Percentiles rank a stretch among this genome's conserved stretches.
Conservation (phyloP, 2,113 vertebrate genomes). For the Asarcornis scutulata region DNA sequence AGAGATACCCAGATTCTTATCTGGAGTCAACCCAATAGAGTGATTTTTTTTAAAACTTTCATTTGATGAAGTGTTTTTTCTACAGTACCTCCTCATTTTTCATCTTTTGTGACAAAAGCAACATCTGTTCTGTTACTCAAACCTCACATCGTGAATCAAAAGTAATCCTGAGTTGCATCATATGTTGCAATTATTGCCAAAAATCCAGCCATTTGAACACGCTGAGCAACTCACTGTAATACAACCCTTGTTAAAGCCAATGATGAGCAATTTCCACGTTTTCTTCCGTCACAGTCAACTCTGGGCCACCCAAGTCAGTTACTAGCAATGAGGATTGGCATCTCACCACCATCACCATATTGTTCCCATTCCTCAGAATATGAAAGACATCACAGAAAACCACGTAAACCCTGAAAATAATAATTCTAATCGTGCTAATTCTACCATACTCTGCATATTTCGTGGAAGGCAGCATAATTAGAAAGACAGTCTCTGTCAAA, state of each 20-base stretch:
- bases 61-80: not conserved
- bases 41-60: not conserved
- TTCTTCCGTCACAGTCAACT: not conserved
- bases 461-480: not conserved
- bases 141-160: not conserved
- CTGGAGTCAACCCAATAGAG: not conserved
- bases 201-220: not conserved
- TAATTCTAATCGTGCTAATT: not conserved
- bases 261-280: not conserved
- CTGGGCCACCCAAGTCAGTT: not conserved
- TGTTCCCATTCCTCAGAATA: not conserved
- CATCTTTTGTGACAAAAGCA: not conserved
- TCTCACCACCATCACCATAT: not conserved
- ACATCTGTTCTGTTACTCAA: not conserved
- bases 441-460: not conserved
- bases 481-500: not conserved
- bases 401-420: not conserved
- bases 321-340: not conserved
- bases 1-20: not conserved
- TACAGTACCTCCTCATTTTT: rapidly evolving
- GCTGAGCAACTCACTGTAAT: not conserved
- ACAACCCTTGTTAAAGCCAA: not conserved
- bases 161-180: not conserved
- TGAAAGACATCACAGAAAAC: not conserved
- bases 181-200: not conserved